Percentiles rank a stretch among this genome's conserved stretches.
Conservation (phyloP, 2,797 vertebrate genomes). For the Cercopithecus petaurista region DNA sequence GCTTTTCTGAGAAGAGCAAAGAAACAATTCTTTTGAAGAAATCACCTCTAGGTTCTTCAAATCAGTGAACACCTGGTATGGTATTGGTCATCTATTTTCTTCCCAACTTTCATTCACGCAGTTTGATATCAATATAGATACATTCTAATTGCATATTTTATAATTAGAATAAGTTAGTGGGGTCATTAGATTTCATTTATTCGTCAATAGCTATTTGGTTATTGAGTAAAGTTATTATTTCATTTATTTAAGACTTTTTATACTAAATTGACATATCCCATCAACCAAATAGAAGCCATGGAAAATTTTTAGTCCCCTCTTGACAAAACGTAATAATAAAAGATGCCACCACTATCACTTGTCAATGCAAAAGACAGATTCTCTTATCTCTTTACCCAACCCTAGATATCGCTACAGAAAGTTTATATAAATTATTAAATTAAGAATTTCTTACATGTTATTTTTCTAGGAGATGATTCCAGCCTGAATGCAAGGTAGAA, state of each 20-base stretch:
- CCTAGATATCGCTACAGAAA: not conserved
- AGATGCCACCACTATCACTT: not conserved
- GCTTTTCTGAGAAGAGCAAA: not conserved
- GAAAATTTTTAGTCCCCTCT: not conserved
- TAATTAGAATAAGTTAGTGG: not conserved
- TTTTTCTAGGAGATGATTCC: not conserved
- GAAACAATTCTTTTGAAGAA: not conserved
- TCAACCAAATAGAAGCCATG: not conserved
- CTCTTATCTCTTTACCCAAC: not conserved
- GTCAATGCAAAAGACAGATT: not conserved
- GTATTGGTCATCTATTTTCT: not conserved
- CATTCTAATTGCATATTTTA: not conserved
- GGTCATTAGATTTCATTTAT: conserved; percentile 19
- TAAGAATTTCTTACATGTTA: not conserved
- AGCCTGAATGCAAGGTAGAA: not conserved
- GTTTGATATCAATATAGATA: not conserved
- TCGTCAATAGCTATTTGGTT: not conserved
- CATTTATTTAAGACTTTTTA: not conserved
- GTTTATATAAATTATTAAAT: not conserved
- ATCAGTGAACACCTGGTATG: not conserved
- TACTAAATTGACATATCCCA: not conserved
- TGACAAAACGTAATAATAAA: not conserved
- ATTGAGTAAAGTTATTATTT: not conserved
- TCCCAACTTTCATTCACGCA: not conserved
- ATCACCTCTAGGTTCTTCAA: not conserved